Evolutionary conservation across 2,113 vertebrate species (phyloP).

Genomic region (Todiramphus chloris): DNA sequence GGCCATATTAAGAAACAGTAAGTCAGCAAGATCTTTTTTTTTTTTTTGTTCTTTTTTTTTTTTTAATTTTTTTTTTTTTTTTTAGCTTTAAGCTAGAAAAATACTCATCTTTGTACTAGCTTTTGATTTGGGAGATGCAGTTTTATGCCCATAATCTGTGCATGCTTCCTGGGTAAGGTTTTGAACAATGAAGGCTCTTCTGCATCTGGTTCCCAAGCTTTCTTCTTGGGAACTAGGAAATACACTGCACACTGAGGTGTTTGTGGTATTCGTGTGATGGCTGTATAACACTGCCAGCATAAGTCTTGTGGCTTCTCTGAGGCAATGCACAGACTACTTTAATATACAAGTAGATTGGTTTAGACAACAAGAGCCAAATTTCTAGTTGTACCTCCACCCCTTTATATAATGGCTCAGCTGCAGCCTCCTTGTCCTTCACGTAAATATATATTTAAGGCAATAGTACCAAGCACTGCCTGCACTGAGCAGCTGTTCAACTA

Average conservation of each 20-base stretch:
- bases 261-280: no score
- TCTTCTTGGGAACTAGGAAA: neutral
- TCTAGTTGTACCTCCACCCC: no score
- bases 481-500: neutral
- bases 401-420: neutral
- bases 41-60: neutral
- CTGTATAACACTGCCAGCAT: neutral
- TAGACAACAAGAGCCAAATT: neutral
- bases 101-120: neutral
- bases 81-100: neutral
- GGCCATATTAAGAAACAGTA: neutral
- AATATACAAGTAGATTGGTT: fast-evolving
- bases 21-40: neutral
- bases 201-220: fast-evolving
- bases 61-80: neutral
- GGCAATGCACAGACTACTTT: neutral
- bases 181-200: neutral
- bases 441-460: neutral
- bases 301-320: neutral
- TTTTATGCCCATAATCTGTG: neutral
- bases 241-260: fast-evolving
- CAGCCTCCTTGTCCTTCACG: neutral
- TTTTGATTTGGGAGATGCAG: neutral
- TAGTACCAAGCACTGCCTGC: neutral
- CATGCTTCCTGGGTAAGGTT: no score